These are phyloP conservation scores for Pholis gunnellus DNA, from an alignment of 2,113 vertebrate genomes.

Conservation along the genomic window DNA sequence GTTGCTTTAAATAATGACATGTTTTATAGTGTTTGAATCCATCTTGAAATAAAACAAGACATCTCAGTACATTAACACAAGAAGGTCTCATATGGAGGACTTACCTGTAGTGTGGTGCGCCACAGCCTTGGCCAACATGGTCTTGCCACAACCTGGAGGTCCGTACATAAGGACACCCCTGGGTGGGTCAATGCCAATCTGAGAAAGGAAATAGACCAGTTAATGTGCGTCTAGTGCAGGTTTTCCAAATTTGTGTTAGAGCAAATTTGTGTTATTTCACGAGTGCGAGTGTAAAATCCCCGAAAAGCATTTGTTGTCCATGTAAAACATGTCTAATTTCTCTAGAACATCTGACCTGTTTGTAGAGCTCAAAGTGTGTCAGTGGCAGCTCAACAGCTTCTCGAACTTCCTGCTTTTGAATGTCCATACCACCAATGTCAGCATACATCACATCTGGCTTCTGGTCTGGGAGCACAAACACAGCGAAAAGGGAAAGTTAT, in stretches of 20 bases:
- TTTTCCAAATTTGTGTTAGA: neutral
- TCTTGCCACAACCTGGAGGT: conserved; percentile 94
- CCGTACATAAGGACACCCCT: conserved; percentile 96
- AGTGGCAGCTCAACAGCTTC: conserved; percentile 96
- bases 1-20: neutral
- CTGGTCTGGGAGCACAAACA: conserved; percentile 86
- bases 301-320: neutral
- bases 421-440: conserved; percentile 97
- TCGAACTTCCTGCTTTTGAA: conserved; percentile 97
- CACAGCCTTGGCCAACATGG: conserved; percentile 96
- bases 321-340: neutral
- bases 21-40: no score
- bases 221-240: neutral
- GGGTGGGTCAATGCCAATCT: conserved; percentile 96
- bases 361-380: conserved; percentile 97
- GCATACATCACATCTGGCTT: conserved; percentile 97
- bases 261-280: neutral
- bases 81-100: neutral
- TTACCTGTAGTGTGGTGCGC: conserved; percentile 96
- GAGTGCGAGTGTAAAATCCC: neutral
- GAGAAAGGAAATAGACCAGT: conserved; percentile 18
- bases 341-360: conserved; percentile 82
- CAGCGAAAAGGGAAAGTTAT: neutral
- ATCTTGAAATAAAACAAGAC: neutral
- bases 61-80: neutral